Evolutionary conservation across 2,797 vertebrate species (phyloP).

Genomic region (Sebastes hubbsi): DNA sequence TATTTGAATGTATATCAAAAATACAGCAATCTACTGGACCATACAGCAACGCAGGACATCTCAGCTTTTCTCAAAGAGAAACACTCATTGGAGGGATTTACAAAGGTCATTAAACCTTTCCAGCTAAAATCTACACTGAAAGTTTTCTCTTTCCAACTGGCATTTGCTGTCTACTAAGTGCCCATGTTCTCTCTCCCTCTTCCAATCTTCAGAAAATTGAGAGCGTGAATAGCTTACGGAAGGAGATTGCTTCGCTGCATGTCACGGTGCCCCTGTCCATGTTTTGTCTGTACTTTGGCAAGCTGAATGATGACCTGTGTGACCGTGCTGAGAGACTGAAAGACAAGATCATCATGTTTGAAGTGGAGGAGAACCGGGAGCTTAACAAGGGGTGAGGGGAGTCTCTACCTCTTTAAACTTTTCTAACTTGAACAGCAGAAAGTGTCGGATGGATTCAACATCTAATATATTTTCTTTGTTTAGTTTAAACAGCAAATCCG

Average conservation of each 20-base stretch:
- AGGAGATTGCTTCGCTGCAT: constrained; percentile 85
- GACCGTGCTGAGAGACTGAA: constrained; percentile 80
- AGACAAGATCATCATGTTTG: constrained; percentile 82
- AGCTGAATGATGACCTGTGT: constrained; percentile 88
- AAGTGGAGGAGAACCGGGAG: constrained; percentile 85
- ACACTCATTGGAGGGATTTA: constrained; percentile 85
- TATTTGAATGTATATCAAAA: constrained; percentile 89
- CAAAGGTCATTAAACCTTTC: constrained; percentile 72
- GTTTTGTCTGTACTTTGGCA: constrained; percentile 87
- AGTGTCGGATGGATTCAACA: not conserved
- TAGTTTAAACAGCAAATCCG: not conserved
- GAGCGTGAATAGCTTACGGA: constrained; percentile 76
- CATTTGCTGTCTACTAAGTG: not conserved
- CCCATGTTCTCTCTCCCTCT: not conserved
- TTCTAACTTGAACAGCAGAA: not conserved
- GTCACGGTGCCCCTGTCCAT: constrained; percentile 87
- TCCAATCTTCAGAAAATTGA: constrained; percentile 83
- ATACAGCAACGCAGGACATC: constrained; percentile 79
- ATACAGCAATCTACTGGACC: constrained; percentile 86
- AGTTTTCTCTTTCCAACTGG: not conserved
- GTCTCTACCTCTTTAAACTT: not conserved
- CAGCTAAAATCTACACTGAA: not conserved
- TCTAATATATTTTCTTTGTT: not conserved
- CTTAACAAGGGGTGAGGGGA: constrained; percentile 84
- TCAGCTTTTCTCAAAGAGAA: constrained; percentile 83